Conservation (phyloP, 2,113 vertebrate species). For the Pantherophis guttatus region DNA sequence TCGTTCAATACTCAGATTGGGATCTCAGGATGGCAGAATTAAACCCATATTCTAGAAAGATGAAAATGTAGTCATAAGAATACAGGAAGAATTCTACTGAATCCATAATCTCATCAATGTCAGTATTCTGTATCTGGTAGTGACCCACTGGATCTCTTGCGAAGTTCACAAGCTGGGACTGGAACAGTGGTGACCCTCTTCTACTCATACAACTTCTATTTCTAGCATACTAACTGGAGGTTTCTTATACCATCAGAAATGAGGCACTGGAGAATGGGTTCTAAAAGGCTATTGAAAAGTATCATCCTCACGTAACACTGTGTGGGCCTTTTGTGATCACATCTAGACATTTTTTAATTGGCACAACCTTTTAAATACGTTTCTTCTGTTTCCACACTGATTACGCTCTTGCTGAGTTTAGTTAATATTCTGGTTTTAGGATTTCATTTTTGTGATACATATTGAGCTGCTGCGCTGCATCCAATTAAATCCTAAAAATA, state of each 20-base stretch:
- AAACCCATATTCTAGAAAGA: neutral
- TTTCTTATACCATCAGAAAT: neutral
- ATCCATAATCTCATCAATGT: neutral
- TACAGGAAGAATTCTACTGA: neutral
- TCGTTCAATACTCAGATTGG: neutral
- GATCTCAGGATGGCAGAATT: neutral
- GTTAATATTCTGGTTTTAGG: neutral
- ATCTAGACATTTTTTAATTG: neutral
- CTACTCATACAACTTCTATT: neutral
- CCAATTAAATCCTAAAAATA: neutral
- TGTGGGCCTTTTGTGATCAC: neutral
- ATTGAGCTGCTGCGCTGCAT: neutral
- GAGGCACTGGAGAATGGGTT: neutral
- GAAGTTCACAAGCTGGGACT: neutral
- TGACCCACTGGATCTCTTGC: neutral
- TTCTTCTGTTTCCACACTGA: neutral
- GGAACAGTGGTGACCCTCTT: neutral
- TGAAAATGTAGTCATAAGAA: neutral
- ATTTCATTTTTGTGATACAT: neutral
- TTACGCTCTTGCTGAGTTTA: neutral
- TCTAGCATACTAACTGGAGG: neutral
- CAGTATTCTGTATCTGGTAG: neutral
- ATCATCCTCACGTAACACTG: neutral
- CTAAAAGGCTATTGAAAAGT: neutral
- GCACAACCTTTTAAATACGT: neutral